Evolutionary conservation across 1,140 invertebrate genomes (phyloP).

Genomic region (Calephelis nemesis): DNA sequence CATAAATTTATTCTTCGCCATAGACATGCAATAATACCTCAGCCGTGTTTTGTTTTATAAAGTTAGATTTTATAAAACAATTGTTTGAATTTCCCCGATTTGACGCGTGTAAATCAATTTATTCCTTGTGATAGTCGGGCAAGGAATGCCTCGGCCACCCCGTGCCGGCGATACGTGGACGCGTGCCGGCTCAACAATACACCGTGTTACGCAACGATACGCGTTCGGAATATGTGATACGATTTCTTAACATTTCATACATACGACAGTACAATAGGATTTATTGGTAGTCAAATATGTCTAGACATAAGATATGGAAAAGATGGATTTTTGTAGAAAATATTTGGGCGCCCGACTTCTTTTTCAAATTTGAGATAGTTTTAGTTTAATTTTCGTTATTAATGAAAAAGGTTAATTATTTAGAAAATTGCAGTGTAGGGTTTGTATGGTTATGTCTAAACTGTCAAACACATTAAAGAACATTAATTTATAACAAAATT

Average conservation of each 20-base stretch:
- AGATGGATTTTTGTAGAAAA: conserved; percentile 10
- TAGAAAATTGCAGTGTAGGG: too few relatives aligned
- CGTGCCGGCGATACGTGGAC: conserved; percentile 25
- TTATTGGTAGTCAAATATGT: conserved; percentile 40
- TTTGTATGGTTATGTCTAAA: too few relatives aligned
- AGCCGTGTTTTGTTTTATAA: too few relatives aligned
- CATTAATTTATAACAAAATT: too few relatives aligned
- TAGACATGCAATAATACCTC: too few relatives aligned
- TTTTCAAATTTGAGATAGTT: background rate
- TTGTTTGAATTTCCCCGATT: background rate
- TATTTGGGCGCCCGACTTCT: background rate
- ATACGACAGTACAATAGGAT: conserved; percentile 28
- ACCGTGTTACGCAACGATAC: conserved; percentile 37
- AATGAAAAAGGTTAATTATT: too few relatives aligned
- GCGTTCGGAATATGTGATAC: conserved; percentile 36
- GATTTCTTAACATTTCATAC: conserved; percentile 41
- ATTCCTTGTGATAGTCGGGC: conserved; percentile 8
- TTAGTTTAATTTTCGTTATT: too few relatives aligned
- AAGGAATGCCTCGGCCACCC: conserved; percentile 26
- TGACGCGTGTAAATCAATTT: conserved; percentile 8
- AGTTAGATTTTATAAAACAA: background rate
- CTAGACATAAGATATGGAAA: conserved; percentile 28
- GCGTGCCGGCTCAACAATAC: conserved; percentile 34
- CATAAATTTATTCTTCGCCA: too few relatives aligned
- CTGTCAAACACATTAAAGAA: too few relatives aligned